Conservation (phyloP, 2,797 vertebrate genomes). For the Melanotaenia boesemani region DNA sequence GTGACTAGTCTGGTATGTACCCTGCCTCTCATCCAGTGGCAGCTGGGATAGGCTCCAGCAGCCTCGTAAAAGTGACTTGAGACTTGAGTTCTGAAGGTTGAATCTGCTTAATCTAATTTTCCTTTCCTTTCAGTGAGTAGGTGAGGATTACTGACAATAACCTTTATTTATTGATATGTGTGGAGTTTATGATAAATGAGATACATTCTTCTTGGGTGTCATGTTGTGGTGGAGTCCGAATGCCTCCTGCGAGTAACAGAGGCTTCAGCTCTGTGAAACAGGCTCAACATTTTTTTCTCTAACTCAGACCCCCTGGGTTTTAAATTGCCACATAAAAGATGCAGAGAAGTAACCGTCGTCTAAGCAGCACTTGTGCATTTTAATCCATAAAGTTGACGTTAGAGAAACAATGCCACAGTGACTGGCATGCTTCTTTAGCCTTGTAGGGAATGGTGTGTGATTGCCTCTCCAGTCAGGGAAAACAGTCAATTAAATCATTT, state of each 20-base stretch:
- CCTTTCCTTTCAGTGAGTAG: not conserved
- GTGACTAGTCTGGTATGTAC: too few species aligned
- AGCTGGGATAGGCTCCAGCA: too few species aligned
- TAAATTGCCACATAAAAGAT: constrained; percentile 72
- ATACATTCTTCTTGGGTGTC: too few species aligned
- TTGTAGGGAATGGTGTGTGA: constrained; percentile 49
- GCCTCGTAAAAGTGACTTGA: too few species aligned
- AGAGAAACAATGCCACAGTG: constrained; percentile 73
- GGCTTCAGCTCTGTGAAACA: constrained; percentile 35
- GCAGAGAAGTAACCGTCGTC: constrained; percentile 67
- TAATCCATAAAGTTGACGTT: constrained; percentile 68
- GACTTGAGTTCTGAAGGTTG: too few species aligned
- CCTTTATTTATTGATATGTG: not conserved
- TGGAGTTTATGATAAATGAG: too few species aligned
- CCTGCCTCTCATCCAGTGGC: too few species aligned
- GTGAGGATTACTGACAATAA: not conserved
- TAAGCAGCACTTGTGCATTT: constrained; percentile 72
- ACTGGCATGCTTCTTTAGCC: constrained; percentile 68
- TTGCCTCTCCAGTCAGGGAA: constrained; percentile 45
- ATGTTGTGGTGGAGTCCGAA: constrained; percentile 38
- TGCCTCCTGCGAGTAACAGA: constrained; percentile 31
- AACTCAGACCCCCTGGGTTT: constrained; percentile 63
- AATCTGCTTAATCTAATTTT: too few species aligned
- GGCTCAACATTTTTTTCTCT: constrained; percentile 44
- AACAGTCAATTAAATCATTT: constrained; percentile 68